phyloP scores from a whole-genome alignment of 1,140 invertebrate genomes.

The Plodia interpunctella region DNA sequence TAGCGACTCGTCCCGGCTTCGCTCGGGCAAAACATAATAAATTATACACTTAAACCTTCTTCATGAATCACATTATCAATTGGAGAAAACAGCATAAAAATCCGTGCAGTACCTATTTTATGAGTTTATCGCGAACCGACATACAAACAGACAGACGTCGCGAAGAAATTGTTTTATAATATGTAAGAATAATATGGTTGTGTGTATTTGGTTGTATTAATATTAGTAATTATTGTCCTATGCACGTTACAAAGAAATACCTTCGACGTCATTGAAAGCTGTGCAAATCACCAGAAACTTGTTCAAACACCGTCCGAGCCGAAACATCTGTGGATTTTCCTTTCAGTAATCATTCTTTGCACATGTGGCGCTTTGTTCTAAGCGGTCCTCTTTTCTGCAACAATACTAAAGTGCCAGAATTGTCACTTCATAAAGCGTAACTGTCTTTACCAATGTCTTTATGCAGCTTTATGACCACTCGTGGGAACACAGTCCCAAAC shows the following conservation, averaged over 20 bases:
- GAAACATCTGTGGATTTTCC: conserved; percentile 24
- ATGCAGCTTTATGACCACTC: conserved; percentile 27
- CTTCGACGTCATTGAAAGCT: not conserved
- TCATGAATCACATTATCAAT: too few relatives aligned
- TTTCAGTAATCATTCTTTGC: not conserved
- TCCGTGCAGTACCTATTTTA: too few relatives aligned
- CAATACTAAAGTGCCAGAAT: conserved; percentile 44
- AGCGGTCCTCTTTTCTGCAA: conserved; percentile 24
- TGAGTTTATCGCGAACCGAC: too few relatives aligned
- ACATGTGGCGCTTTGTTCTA: conserved; percentile 59
- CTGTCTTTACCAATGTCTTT: conserved; percentile 25
- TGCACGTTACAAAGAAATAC: not conserved
- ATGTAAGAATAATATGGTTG: too few relatives aligned
- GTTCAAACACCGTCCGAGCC: conserved; percentile 14
- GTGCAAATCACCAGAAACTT: conserved; percentile 6
- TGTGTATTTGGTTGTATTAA: too few relatives aligned
- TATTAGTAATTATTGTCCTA: too few relatives aligned
- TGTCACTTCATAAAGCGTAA: conserved; percentile 60
- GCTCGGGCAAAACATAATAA: too few relatives aligned
- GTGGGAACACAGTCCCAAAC: conserved; percentile 48
- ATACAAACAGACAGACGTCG: too few relatives aligned
- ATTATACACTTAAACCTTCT: too few relatives aligned
- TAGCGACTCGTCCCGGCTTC: too few relatives aligned
- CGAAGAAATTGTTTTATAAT: too few relatives aligned
- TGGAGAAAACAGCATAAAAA: too few relatives aligned